Conservation (phyloP, 2,888 invertebrate species). For the Omphaloscelis lunosa region DNA sequence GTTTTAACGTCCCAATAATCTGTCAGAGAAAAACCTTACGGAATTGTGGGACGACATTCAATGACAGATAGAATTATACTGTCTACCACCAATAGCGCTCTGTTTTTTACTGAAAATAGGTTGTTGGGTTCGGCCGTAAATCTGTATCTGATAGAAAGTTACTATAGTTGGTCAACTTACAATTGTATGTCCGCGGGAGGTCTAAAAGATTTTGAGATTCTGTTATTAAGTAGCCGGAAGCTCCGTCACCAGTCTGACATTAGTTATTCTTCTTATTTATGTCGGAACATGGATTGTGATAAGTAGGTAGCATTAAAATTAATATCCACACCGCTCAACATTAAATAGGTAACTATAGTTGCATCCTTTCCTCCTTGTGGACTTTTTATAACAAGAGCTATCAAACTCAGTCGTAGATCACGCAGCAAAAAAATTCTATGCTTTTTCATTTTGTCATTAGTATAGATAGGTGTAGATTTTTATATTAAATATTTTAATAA, state of each 20-base stretch:
- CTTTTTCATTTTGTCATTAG: constrained; percentile 8
- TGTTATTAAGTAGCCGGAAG: not conserved
- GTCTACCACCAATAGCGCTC: no score
- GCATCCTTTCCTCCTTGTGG: not conserved
- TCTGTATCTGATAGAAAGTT: no score
- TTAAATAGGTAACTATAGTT: not conserved
- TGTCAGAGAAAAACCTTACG: no score
- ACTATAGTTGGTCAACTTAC: no score
- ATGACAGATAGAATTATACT: no score
- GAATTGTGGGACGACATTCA: no score
- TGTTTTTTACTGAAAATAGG: no score
- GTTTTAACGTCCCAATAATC: no score
- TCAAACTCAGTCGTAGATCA: not conserved
- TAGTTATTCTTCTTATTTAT: no score
- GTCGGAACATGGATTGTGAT: not conserved
- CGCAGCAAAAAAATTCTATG: constrained; percentile 17
- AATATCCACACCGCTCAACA: not conserved
- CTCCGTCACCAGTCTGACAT: no score
- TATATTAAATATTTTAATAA: constrained; percentile 47
- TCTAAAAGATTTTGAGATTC: not conserved
- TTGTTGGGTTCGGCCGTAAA: no score
- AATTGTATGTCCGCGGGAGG: no score
- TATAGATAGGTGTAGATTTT: constrained; percentile 21
- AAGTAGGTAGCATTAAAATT: not conserved
- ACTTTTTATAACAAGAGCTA: not conserved